These are phyloP conservation scores for Ciconia nigra DNA, from an alignment of 2,797 vertebrate genomes.

Conservation along the genomic window DNA sequence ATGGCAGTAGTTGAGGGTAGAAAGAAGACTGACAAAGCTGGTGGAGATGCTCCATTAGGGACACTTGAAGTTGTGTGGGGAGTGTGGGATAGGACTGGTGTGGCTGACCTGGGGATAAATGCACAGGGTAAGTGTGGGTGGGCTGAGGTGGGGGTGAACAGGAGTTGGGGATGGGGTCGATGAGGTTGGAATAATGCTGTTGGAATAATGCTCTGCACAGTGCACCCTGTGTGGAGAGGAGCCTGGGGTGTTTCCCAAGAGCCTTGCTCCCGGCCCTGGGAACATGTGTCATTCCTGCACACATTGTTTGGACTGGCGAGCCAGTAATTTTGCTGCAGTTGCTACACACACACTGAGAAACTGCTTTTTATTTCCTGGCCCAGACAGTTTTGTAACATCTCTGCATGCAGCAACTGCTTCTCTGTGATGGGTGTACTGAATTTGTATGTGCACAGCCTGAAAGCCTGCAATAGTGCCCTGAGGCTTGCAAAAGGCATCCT, in stretches of 20 bases:
- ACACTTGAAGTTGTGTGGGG: neutral
- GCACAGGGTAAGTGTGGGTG: neutral
- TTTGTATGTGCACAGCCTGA: neutral
- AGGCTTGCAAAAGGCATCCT: slow-evolving; percentile 3
- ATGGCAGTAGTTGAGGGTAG: neutral
- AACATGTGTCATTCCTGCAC: rapidly evolving
- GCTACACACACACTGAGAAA: neutral
- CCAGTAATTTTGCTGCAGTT: neutral
- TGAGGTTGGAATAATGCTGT: neutral
- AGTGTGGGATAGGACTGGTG: neutral
- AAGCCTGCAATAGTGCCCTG: neutral
- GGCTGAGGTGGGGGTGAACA: neutral
- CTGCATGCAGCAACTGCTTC: neutral
- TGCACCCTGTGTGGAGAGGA: neutral
- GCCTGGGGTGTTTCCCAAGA: neutral
- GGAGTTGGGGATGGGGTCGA: neutral
- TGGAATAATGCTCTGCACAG: rapidly evolving
- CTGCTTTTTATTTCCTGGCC: neutral
- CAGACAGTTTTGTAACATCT: neutral
- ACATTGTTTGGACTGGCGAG: rapidly evolving
- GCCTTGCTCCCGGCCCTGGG: rapidly evolving
- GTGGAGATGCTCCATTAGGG: neutral
- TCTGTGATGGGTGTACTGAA: neutral
- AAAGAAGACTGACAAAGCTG: neutral
- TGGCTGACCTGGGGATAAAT: neutral